phyloP scores from a whole-genome alignment of 2,888 invertebrate species.

The Eumacrocentrus americanus region DNA sequence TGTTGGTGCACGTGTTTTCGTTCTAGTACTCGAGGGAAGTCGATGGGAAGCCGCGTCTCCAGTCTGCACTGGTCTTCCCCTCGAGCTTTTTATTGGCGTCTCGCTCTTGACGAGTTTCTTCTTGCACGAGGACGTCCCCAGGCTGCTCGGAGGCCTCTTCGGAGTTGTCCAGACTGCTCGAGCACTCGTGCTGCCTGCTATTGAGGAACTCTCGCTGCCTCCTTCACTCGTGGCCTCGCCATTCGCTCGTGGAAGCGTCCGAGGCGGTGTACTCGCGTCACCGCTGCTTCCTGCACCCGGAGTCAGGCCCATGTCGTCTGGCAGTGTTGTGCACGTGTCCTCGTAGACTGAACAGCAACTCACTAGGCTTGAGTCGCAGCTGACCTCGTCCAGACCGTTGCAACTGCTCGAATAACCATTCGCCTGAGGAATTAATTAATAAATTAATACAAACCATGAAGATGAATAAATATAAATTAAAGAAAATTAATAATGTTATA shows the following conservation, averaged over 20 bases:
- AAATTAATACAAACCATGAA: too few species aligned
- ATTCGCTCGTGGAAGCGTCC: slow-evolving; percentile 31
- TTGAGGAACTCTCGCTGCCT: slow-evolving; percentile 80
- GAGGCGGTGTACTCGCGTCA: slow-evolving; percentile 28
- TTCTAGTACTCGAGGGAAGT: background rate
- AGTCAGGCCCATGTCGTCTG: slow-evolving; percentile 54
- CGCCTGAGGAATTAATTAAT: slow-evolving; percentile 61
- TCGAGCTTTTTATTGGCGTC: slow-evolving; percentile 1
- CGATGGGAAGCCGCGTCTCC: slow-evolving; percentile 7
- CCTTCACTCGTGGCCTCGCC: slow-evolving; percentile 70
- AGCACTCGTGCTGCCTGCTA: slow-evolving; percentile 63
- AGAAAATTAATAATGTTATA: background rate
- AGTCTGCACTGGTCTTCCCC: slow-evolving; percentile 5
- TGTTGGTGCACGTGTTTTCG: slow-evolving; percentile 3
- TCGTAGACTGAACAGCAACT: slow-evolving; percentile 79
- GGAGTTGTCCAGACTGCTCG: slow-evolving; percentile 31
- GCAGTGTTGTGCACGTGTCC: slow-evolving; percentile 64
- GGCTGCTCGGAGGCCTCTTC: slow-evolving; percentile 20
- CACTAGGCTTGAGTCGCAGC: slow-evolving; percentile 79
- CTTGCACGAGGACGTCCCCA: slow-evolving; percentile 10
- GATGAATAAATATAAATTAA: background rate
- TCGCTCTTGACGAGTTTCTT: slow-evolving; percentile 20
- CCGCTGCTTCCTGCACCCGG: slow-evolving; percentile 39
- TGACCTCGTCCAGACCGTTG: slow-evolving; percentile 69
- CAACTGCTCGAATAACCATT: slow-evolving; percentile 72